phyloP scores from a whole-genome alignment of 2,113 vertebrate genomes.

The Oostethus manadensis region DNA sequence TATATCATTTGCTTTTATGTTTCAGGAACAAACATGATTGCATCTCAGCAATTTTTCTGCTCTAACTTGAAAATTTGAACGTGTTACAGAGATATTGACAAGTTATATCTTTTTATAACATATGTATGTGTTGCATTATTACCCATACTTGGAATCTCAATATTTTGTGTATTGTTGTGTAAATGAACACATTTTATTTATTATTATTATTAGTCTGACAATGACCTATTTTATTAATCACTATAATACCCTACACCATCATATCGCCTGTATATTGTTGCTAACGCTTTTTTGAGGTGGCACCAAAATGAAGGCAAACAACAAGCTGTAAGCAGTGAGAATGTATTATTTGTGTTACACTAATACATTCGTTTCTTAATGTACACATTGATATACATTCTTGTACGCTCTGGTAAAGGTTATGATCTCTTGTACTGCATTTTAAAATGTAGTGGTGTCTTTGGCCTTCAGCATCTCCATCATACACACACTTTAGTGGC shows the following conservation, averaged over 20 bases:
- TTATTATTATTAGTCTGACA: background rate
- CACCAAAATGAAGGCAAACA: constrained; percentile 40
- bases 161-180: constrained; percentile 23
- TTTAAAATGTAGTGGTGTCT: constrained; percentile 54
- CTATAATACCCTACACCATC: no score
- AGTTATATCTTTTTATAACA: constrained; percentile 9
- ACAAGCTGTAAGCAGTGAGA: constrained; percentile 32
- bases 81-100: constrained; percentile 15
- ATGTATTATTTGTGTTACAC: constrained; percentile 51
- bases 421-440: constrained; percentile 39
- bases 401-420: constrained; percentile 52
- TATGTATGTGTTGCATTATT: constrained; percentile 10
- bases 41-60: constrained; percentile 4
- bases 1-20: constrained; percentile 23
- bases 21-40: constrained; percentile 48
- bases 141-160: constrained; percentile 20
- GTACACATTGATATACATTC: constrained; percentile 58
- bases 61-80: constrained; percentile 52
- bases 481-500: constrained; percentile 41
- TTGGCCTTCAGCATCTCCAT: constrained; percentile 65
- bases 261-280: background rate
- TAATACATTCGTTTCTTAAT: constrained; percentile 63
- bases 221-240: background rate
- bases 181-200: constrained; percentile 6
- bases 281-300: constrained; percentile 1